A percentile compares a stretch with the other conserved stretches of the same genome.
phyloP scores from a whole-genome alignment of 1,140 invertebrate species.

The Dolichoris vasculosae region DNA sequence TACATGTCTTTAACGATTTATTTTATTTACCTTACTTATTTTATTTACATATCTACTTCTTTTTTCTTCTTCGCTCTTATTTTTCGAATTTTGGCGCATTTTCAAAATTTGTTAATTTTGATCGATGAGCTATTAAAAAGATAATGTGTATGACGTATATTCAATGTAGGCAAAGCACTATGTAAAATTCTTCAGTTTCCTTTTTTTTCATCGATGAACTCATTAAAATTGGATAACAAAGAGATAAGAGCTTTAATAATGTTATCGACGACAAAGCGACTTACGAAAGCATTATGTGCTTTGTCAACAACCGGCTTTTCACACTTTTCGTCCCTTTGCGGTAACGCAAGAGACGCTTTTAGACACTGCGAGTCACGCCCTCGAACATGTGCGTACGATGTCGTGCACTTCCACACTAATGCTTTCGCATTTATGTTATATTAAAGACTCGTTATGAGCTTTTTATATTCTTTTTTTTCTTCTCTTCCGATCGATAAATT shows the following conservation, averaged over 20 bases:
- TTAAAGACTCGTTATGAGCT: slow-evolving; percentile 37
- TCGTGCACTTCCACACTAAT: neutral
- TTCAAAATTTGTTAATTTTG: neutral
- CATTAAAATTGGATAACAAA: slow-evolving; percentile 8
- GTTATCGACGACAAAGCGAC: neutral
- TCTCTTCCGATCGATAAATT: slow-evolving; percentile 9
- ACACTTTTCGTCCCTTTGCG: slow-evolving; percentile 24
- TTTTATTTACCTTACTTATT: neutral
- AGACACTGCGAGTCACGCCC: slow-evolving; percentile 17
- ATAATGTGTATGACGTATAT: neutral
- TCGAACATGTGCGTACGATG: slow-evolving; percentile 8
- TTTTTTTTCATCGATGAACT: slow-evolving; percentile 10
- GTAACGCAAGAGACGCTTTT: slow-evolving; percentile 1
- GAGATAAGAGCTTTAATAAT: slow-evolving; percentile 33
- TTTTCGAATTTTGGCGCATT: neutral
- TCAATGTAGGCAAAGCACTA: neutral
- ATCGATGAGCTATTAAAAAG: neutral
- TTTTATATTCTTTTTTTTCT: neutral
- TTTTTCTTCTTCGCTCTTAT: neutral
- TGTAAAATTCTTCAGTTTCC: neutral
- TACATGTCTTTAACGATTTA: neutral
- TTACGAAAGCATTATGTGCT: neutral
- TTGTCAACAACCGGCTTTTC: slow-evolving; percentile 30
- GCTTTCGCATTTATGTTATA: slow-evolving; percentile 28
- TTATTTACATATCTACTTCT: neutral